Evolutionary conservation across 2,797 vertebrate genomes (phyloP).

Genomic region (Falco columbarius): DNA sequence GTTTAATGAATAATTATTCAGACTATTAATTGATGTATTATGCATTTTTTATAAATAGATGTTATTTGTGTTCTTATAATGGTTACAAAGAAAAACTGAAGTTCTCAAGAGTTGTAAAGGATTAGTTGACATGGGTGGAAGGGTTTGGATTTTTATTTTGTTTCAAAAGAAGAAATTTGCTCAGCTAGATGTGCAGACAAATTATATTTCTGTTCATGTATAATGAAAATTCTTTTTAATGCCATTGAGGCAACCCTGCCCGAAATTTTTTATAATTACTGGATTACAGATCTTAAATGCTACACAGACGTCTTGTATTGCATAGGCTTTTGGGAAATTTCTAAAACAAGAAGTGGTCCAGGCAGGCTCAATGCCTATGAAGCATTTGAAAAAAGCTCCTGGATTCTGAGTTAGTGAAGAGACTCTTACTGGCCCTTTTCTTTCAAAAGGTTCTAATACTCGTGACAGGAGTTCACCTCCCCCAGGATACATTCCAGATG

Average conservation of each 20-base stretch:
- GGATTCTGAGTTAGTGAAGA: neutral
- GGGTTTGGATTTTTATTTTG: neutral
- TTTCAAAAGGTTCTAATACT: slow-evolving; percentile 83
- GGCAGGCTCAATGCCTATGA: neutral
- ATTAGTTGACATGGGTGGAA: neutral
- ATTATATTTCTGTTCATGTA: neutral
- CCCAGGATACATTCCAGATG: slow-evolving; percentile 97
- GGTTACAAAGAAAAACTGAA: neutral
- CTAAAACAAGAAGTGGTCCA: neutral
- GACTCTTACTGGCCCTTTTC: neutral
- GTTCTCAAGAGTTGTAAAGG: neutral
- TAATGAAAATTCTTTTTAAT: neutral
- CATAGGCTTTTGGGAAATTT: neutral
- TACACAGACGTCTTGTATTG: neutral
- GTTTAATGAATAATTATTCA: neutral
- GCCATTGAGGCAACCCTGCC: neutral
- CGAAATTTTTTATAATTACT: neutral
- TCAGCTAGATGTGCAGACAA: neutral
- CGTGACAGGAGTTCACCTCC: slow-evolving; percentile 96
- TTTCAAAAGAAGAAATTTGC: neutral
- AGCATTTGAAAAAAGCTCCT: neutral
- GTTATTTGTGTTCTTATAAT: neutral
- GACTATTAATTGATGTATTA: neutral
- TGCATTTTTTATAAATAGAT: neutral
- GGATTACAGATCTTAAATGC: neutral